A percentile compares a stretch with the other conserved stretches of the same genome.
These are phyloP conservation scores for Erpetoichthys calabaricus DNA, from an alignment of 2,797 vertebrate species.

Conservation along the genomic window DNA sequence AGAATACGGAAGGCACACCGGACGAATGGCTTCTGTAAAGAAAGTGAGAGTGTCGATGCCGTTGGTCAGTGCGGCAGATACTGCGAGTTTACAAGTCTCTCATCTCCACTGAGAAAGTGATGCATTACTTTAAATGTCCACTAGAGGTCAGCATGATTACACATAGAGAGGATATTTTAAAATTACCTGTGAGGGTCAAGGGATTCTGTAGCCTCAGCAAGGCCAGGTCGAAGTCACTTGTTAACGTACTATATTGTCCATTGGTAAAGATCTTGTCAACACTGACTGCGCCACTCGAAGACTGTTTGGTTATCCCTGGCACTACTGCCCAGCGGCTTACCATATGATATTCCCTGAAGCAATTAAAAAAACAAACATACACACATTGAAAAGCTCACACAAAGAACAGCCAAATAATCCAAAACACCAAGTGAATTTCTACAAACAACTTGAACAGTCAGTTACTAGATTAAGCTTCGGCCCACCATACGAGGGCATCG, in stretches of 20 bases:
- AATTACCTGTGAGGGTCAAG: conserved; percentile 49
- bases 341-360: conserved; percentile 28
- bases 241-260: conserved; percentile 11
- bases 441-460: too few relatives aligned
- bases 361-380: too few relatives aligned
- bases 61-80: too few relatives aligned
- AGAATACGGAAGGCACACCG: conserved; percentile 72
- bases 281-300: conserved; percentile 23
- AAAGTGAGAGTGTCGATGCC: background rate
- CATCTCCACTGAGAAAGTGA: too few relatives aligned
- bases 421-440: too few relatives aligned
- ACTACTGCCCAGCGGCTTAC: conserved; percentile 60
- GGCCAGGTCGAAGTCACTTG: conserved; percentile 66
- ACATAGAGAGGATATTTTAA: background rate
- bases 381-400: too few relatives aligned
- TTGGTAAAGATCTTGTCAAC: conserved; percentile 66
- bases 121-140: too few relatives aligned
- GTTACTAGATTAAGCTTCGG: too few relatives aligned
- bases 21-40: conserved; percentile 40
- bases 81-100: too few relatives aligned
- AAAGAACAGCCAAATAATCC: too few relatives aligned
- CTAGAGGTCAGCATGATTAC: conserved; percentile 20
- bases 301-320: conserved; percentile 42
- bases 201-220: conserved; percentile 62
- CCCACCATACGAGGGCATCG: too few relatives aligned